Evolutionary conservation across 2,888 invertebrate species (phyloP).

Genomic region (Chaitophorus viminalis): DNA sequence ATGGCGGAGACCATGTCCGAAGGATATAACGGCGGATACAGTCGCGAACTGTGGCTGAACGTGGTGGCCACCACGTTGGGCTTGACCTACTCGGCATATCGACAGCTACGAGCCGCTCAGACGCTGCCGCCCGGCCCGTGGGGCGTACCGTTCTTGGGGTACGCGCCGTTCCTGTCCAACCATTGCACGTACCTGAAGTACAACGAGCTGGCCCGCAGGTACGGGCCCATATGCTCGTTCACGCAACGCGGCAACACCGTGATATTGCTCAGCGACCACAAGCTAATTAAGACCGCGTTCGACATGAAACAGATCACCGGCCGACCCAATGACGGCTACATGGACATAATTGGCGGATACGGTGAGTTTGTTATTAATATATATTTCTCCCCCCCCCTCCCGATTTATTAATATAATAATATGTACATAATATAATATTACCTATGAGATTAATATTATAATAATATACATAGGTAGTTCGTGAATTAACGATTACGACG

Average conservation of each 20-base stretch:
- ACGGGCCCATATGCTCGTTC: conserved; percentile 84
- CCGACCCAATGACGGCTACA: conserved; percentile 86
- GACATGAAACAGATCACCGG: conserved; percentile 88
- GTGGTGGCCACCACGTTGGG: conserved; percentile 40
- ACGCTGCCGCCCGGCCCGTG: conserved; percentile 85
- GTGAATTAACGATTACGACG: neutral
- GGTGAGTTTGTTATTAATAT: conserved; percentile 73
- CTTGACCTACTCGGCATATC: conserved; percentile 55
- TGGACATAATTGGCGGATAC: conserved; percentile 86
- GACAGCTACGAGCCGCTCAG: conserved; percentile 22
- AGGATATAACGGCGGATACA: conserved; percentile 23
- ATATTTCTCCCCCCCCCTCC: no score
- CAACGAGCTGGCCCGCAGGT: conserved; percentile 79
- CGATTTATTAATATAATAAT: no score
- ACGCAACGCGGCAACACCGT: conserved; percentile 84
- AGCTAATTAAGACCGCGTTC: conserved; percentile 86
- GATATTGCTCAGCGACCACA: conserved; percentile 87
- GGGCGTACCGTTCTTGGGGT: conserved; percentile 87
- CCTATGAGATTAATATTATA: no score
- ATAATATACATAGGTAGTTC: no score
- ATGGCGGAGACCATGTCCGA: conserved; percentile 38
- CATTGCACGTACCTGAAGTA: conserved; percentile 80
- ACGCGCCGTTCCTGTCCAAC: conserved; percentile 81
- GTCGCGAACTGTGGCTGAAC: conserved; percentile 52
- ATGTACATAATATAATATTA: no score